Conservation (phyloP, 2,888 invertebrate species). For the Griposia aprilina region DNA sequence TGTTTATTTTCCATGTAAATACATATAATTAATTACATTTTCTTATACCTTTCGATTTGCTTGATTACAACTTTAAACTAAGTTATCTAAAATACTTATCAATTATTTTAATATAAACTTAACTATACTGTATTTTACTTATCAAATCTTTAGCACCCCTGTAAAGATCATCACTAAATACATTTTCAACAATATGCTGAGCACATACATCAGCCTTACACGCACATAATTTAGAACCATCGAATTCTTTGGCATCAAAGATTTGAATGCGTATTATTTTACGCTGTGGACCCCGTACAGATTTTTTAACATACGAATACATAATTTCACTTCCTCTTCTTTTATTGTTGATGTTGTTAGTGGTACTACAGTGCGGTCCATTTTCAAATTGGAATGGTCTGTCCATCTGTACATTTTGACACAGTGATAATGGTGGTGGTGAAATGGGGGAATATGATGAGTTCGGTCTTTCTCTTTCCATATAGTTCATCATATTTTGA, state of each 20-base stretch:
- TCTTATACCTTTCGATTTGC: too few species aligned
- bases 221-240: constrained; percentile 3
- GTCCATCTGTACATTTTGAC: background rate
- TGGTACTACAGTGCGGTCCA: background rate
- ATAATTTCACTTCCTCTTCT: background rate
- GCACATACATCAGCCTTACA: constrained; percentile 1
- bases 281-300: background rate
- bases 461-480: too few species aligned
- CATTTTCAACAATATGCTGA: constrained; percentile 6
- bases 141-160: constrained; percentile 1
- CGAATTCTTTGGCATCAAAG: constrained; percentile 2
- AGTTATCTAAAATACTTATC: too few species aligned
- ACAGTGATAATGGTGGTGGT: background rate
- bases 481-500: too few species aligned
- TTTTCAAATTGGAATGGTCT: background rate
- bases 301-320: background rate
- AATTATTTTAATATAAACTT: too few species aligned
- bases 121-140: background rate
- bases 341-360: background rate
- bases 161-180: background rate
- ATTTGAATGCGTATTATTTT: constrained; percentile 7
- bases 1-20: too few species aligned
- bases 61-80: too few species aligned
- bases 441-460: too few species aligned
- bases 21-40: too few species aligned